Evolutionary conservation across 2,888 invertebrate species (phyloP), one percentile per base, ranked within the genome.

Genomic region (Plagodis dolabraria): DNA sequence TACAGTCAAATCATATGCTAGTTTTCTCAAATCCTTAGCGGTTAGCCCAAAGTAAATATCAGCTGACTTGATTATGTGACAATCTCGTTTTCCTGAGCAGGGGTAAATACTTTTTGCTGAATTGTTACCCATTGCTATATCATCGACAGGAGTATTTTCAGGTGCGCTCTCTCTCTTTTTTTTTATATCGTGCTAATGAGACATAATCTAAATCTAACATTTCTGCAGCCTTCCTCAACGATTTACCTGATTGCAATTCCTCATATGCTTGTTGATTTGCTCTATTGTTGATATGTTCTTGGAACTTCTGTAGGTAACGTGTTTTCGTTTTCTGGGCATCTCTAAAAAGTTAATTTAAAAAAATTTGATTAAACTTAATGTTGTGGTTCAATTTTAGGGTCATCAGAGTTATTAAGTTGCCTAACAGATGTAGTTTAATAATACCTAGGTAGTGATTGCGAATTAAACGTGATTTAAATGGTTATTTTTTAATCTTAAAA

Each of bases 71-170:
- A 51, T 49, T 38, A 57, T 33, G 36, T 35, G 33, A 34, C 63
- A 33, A 60, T 57, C 49, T 55, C 47, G 11, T 47, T 50, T 60
- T 57, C 49, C 47, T 60, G 57, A 46, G 34, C 52, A 43, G 38
- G 7, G 35, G 60, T 49, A 55, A 64, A 64, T 38, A 60, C 46
- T 50, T 55, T 60, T 60, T 45, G 55, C 60, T 7, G 63, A 60
- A 59, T 57, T 63, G 46, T 63, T 59, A 12, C 56, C 53, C 59
- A 63, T 59, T 22, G 38, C 58, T 59, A 63, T 53, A 50, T 44
- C 42, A 36, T 59, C 53, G n/a, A n/a, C n/a, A n/a, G n/a, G n/a
- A n/a, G n/a, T n/a, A n/a, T n/a, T n/a, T n/a, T n/a, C n/a, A n/a
- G n/a, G n/a, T n/a, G n/a, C n/a, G n/a, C n/a, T n/a, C n/a, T n/a